These are phyloP conservation scores for Eupithecia inturbata DNA, from an alignment of 2,888 invertebrate species.

Conservation along the genomic window DNA sequence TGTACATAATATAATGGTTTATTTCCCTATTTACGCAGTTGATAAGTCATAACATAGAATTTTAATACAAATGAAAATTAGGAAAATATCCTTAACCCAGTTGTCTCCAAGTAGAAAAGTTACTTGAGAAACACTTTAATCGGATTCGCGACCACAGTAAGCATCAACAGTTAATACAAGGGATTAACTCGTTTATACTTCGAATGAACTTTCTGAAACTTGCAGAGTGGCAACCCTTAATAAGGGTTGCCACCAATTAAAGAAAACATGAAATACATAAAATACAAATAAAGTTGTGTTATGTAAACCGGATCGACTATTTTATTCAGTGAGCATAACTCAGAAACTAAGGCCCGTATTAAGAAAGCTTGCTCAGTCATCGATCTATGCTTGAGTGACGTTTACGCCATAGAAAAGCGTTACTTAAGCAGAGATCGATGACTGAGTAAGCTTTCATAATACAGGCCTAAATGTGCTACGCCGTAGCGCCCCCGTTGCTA, in stretches of 20 bases:
- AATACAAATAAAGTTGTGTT: not conserved
- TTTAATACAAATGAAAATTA: not conserved
- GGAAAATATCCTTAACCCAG: not conserved
- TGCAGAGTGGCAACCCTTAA: conserved; percentile 52
- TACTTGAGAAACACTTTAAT: conserved; percentile 59
- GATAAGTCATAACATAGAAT: not conserved
- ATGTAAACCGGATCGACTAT: too few relatives aligned
- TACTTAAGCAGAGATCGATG: too few relatives aligned
- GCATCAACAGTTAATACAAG: conserved; percentile 81
- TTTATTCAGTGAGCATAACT: too few relatives aligned
- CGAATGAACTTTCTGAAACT: conserved; percentile 71
- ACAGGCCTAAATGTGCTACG: too few relatives aligned
- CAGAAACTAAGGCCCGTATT: too few relatives aligned
- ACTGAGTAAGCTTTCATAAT: too few relatives aligned
- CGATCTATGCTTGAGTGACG: too few relatives aligned
- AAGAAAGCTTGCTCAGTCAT: too few relatives aligned
- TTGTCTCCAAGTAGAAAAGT: conserved; percentile 49
- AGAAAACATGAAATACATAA: not conserved
- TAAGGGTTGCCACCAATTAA: not conserved
- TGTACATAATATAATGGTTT: too few relatives aligned
- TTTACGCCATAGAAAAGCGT: too few relatives aligned
- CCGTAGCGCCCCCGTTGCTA: too few relatives aligned
- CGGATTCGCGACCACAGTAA: conserved; percentile 64
- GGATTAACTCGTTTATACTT: conserved; percentile 80
- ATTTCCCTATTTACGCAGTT: not conserved